Evolutionary conservation across 2,888 invertebrate species (phyloP).

Genomic region (Aporophyla lueneburgensis): DNA sequence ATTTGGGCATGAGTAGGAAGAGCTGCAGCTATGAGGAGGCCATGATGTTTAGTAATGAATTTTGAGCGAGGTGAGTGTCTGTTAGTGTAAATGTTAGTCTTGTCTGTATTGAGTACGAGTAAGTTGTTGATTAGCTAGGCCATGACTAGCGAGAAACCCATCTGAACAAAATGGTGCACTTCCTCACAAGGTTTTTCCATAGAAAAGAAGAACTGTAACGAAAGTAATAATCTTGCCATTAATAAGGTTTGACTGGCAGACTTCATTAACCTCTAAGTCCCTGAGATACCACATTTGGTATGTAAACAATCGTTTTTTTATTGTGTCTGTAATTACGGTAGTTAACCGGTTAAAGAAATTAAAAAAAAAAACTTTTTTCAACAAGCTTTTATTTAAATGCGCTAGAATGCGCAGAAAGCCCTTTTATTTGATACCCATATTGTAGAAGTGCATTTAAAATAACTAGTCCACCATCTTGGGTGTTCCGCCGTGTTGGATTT

Average conservation of each 20-base stretch:
- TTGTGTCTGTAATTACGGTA: no score
- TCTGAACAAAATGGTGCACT: background rate
- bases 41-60: background rate
- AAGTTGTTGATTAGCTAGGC: background rate
- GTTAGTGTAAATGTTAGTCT: background rate
- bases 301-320: no score
- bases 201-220: constrained; percentile 42
- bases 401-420: no score
- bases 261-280: constrained; percentile 43
- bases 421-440: no score
- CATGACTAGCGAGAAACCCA: background rate
- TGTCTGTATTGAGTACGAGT: background rate
- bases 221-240: constrained; percentile 25
- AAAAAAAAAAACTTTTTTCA: no score
- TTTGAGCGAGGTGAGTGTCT: background rate
- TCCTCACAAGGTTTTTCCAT: constrained; percentile 24
- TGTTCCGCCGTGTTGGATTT: no score
- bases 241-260: constrained; percentile 1
- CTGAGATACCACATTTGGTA: no score
- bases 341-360: no score
- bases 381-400: no score
- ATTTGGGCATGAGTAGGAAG: background rate
- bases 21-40: background rate
- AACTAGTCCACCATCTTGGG: no score
- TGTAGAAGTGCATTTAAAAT: no score